Percentiles rank a stretch among this genome's conserved stretches.
phyloP scores from a whole-genome alignment of 2,113 vertebrate species.

The Alaudala cheleensis region DNA sequence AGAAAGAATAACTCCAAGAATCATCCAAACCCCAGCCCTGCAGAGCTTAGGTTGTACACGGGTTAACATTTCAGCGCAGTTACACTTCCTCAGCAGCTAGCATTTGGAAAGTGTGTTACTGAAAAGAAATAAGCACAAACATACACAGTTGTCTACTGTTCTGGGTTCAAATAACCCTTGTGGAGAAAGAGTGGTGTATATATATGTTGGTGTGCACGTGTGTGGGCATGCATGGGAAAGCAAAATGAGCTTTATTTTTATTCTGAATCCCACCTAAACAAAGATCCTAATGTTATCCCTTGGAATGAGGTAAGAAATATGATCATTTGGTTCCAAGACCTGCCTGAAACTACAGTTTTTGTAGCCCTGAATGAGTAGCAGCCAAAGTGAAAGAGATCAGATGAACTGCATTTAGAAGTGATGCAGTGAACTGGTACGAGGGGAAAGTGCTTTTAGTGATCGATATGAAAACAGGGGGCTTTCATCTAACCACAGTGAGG shows the following conservation, averaged over 20 bases:
- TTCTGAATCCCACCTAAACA: constrained; percentile 65
- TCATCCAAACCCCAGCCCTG: not conserved
- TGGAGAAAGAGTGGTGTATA: constrained; percentile 19
- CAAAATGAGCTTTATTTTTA: constrained; percentile 30
- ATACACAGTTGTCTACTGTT: constrained; percentile 23
- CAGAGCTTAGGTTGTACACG: not conserved
- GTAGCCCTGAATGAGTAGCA: constrained; percentile 24
- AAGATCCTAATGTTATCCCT: constrained; percentile 71
- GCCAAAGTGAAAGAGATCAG: constrained; percentile 44
- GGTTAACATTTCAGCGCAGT: constrained; percentile 39
- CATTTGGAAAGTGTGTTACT: constrained; percentile 41
- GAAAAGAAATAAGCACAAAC: constrained; percentile 30
- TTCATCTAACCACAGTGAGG: constrained; percentile 56
- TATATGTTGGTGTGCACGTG: not conserved
- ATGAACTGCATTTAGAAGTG: constrained; percentile 54
- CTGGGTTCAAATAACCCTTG: constrained; percentile 29
- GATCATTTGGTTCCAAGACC: constrained; percentile 34
- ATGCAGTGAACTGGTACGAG: constrained; percentile 25
- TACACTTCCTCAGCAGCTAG: not conserved
- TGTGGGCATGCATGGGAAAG: constrained; percentile 48
- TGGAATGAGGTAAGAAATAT: constrained; percentile 55
- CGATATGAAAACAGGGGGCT: constrained; percentile 45
- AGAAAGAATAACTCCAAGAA: constrained; percentile 66
- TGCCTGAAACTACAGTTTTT: constrained; percentile 43
- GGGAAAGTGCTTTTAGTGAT: constrained; percentile 59